These are phyloP conservation scores for Bursaphelenchus mucronatus DNA, from an alignment of 1,140 invertebrate species.

Conservation along the genomic window DNA sequence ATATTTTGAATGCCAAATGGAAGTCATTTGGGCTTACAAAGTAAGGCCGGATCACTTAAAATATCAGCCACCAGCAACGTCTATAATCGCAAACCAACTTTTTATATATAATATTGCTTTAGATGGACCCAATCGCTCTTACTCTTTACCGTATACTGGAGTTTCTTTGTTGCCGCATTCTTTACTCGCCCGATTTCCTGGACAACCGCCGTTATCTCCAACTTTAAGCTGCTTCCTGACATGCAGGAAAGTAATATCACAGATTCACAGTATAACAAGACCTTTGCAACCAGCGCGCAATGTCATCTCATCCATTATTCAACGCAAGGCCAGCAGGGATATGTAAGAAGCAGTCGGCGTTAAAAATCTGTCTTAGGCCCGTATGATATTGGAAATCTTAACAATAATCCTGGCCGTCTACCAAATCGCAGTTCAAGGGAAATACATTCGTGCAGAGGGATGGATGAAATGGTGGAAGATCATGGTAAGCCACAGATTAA, in stretches of 20 bases:
- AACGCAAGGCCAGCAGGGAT: neutral
- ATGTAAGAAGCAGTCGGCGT: neutral
- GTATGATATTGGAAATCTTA: constrained; percentile 43
- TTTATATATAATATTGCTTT: constrained; percentile 18
- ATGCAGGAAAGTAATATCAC: neutral
- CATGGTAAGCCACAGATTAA: constrained; percentile 35
- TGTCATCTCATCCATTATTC: neutral
- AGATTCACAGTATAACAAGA: neutral
- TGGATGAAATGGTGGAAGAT: constrained; percentile 53
- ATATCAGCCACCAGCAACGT: neutral
- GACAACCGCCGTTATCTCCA: constrained; percentile 36
- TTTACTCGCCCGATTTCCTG: constrained; percentile 49
- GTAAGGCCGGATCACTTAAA: neutral
- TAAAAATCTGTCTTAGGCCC: constrained; percentile 26
- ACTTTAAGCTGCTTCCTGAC: neutral
- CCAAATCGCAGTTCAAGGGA: constrained; percentile 39
- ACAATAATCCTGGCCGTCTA: constrained; percentile 38
- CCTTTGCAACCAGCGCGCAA: neutral
- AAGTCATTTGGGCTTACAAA: constrained; percentile 64
- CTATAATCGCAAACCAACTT: neutral
- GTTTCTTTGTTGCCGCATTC: constrained; percentile 52
- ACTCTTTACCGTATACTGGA: constrained; percentile 50
- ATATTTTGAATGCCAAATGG: constrained; percentile 93
- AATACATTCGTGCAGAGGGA: constrained; percentile 50
- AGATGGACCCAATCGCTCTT: constrained; percentile 54